Percentiles rank a stretch among this genome's conserved stretches.
Conservation (phyloP, 2,113 vertebrate genomes). For the Apteryx owenii region DNA sequence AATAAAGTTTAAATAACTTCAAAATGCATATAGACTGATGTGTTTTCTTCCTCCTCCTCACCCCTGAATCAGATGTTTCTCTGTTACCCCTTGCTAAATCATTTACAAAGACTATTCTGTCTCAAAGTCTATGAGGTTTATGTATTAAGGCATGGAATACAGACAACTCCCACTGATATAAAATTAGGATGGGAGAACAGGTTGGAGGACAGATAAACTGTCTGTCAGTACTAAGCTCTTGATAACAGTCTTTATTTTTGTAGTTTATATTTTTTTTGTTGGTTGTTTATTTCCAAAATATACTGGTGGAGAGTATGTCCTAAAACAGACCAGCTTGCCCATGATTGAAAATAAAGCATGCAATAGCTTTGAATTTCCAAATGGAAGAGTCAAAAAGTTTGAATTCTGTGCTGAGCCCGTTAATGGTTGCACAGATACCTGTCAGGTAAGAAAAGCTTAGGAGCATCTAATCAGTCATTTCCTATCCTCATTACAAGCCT, state of each 20-base stretch:
- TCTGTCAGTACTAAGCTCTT: neutral
- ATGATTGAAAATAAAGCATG: slow-evolving; percentile 89
- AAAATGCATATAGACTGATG: neutral
- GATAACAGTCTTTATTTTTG: neutral
- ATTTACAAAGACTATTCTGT: neutral
- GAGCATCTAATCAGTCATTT: neutral
- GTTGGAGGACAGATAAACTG: neutral
- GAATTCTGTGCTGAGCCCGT: slow-evolving; percentile 90
- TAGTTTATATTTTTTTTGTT: neutral
- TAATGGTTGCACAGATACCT: slow-evolving; percentile 83
- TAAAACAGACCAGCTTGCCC: slow-evolving; percentile 88
- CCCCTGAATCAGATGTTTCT: neutral
- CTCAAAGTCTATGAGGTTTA: neutral
- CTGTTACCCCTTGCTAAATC: neutral
- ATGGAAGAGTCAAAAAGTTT: slow-evolving; percentile 72
- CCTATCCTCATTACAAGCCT: neutral
- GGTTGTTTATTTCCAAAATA: slow-evolving; percentile 52
- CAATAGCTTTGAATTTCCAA: slow-evolving; percentile 81
- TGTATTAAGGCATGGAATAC: neutral
- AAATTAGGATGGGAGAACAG: neutral
- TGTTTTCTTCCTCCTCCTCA: neutral
- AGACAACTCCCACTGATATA: neutral
- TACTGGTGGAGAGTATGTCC: slow-evolving; percentile 71
- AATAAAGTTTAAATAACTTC: neutral
- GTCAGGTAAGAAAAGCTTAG: slow-evolving; percentile 79